Evolutionary conservation across 1,140 invertebrate genomes (phyloP).

Genomic region (Pseudomyrmex flavicornis): DNA sequence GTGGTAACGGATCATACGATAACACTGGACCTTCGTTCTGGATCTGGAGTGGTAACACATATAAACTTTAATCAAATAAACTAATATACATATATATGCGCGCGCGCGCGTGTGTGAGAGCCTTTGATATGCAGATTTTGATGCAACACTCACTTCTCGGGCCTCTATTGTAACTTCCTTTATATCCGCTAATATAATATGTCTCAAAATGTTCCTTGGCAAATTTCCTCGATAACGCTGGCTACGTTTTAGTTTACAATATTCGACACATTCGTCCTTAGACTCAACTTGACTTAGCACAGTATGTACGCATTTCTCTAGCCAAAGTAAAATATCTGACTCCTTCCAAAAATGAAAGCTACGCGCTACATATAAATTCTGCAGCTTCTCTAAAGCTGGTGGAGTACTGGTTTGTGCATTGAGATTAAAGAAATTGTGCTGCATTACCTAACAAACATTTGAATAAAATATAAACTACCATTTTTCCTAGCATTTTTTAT

Average conservation of each 20-base stretch:
- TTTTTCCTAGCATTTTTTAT: neutral
- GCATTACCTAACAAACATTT: slow-evolving; percentile 71
- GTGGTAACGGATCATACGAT: slow-evolving; percentile 93
- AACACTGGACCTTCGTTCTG: slow-evolving; percentile 87
- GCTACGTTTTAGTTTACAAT: slow-evolving; percentile 87
- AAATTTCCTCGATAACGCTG: slow-evolving; percentile 88
- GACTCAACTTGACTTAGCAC: slow-evolving; percentile 89
- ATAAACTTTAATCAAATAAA: slow-evolving; percentile 25
- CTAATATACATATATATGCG: neutral
- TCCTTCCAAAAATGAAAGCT: slow-evolving; percentile 93
- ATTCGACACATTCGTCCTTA: slow-evolving; percentile 86
- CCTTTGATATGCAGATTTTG: neutral
- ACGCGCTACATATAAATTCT: slow-evolving; percentile 90
- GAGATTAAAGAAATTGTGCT: slow-evolving; percentile 78
- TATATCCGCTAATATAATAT: slow-evolving; percentile 93
- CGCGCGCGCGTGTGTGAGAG: no score
- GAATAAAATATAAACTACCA: neutral
- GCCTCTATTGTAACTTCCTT: slow-evolving; percentile 88
- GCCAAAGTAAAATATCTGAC: slow-evolving; percentile 90
- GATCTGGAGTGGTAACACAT: slow-evolving; percentile 82
- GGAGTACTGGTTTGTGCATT: slow-evolving; percentile 81
- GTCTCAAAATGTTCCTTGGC: slow-evolving; percentile 91
- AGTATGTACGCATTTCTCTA: slow-evolving; percentile 89
- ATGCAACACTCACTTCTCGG: slow-evolving; percentile 83
- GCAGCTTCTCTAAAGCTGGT: slow-evolving; percentile 89